Evolutionary conservation across 2,797 vertebrate genomes (phyloP), one percentile per base, ranked within the genome.

Genomic region (Botia kubotai): DNA sequence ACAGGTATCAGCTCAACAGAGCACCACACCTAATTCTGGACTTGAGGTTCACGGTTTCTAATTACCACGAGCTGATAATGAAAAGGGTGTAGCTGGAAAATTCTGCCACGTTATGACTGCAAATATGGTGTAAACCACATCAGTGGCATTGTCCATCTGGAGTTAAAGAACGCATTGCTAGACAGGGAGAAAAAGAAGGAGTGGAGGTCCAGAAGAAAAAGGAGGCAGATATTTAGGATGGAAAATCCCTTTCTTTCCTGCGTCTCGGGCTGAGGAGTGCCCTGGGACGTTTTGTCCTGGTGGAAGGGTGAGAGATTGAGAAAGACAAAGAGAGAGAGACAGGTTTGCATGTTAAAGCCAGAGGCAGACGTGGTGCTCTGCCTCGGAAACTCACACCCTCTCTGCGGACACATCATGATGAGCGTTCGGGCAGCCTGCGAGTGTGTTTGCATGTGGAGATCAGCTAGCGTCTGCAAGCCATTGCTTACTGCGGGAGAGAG

Each of bases 181-280:
- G 75, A 69, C 36, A 77, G 11, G 65, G 62, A 75, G 66, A 88
- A 76, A 39, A 79, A 26, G 55, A 69, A 43, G 69, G 69, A 82
- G 69, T 68, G 53, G 57, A 75, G 21, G 66, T 52, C 48, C 19
- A 65, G 43, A 69, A 60, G 43, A 76, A 73, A 66, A 86, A 89
- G 84, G 87, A 87, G 84, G 89, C 90, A 90, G 57, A 89, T 80
- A 89, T 88, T 87, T 85, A 90, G 86, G 70, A 86, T 83, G 90
- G 91, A 93, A 93, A 92, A 89, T 86, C 88, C 86, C 85, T 6
- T 82, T 72, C 69, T 81, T 69, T 58, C 72, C 70, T 77, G 72
- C 80, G 83, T 87, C 58, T 70, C 77, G 77, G 80, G 85, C 89
- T 85, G 75, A 88, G 82, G 85, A 85, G 87, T 86, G 82, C 69